These are phyloP conservation scores for Protobothrops flavoviridis DNA, from an alignment of 2,113 vertebrate species.

Conservation along the genomic window DNA sequence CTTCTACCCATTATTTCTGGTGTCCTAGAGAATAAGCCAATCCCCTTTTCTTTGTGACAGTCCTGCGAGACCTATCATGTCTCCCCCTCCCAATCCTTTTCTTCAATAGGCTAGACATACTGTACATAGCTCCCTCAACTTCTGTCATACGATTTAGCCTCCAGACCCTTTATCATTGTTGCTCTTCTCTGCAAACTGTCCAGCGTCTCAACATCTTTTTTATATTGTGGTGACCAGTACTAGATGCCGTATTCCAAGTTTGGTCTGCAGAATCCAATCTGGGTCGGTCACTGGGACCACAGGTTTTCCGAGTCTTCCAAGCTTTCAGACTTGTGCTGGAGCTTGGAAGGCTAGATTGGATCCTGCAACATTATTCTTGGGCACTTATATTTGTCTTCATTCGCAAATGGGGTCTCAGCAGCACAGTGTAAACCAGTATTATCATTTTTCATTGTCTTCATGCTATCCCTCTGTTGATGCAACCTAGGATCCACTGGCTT, in stretches of 20 bases:
- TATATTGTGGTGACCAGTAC: neutral
- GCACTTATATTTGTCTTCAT: neutral
- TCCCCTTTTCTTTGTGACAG: neutral
- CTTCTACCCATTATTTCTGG: neutral
- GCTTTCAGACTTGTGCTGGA: neutral
- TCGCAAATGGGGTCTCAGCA: neutral
- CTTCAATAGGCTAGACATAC: neutral
- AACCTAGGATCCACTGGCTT: neutral
- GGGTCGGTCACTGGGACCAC: neutral
- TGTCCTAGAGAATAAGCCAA: neutral
- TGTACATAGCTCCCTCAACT: neutral
- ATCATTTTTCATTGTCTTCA: neutral
- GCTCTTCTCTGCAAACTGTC: neutral
- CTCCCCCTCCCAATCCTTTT: no score
- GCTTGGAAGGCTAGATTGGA: neutral
- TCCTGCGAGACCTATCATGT: no score
- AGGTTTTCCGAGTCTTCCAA: no score
- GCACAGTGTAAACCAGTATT: neutral
- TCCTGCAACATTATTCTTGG: neutral
- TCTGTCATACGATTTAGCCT: neutral
- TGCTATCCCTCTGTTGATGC: neutral
- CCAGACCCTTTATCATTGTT: neutral
- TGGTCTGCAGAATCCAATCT: neutral
- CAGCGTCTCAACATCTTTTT: neutral
- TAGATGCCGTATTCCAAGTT: neutral